Base-by-base conservation (phyloP, 2,797 vertebrate genomes). In the Crossoptilon crossoptilon region DNA sequence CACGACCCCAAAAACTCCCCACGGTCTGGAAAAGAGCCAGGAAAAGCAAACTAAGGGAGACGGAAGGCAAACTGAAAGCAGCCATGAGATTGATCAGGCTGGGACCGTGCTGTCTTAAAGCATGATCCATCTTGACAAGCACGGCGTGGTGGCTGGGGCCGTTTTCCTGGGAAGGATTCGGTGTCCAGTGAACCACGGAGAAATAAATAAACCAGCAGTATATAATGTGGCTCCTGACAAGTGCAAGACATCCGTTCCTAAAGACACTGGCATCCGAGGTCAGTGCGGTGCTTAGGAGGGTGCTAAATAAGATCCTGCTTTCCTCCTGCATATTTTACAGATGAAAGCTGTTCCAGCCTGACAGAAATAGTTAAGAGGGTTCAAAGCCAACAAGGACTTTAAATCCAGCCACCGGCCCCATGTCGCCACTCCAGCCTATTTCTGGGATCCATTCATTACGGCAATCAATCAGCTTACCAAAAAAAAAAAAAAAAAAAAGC, bases 371-470 rank as follows among this genome's bases (percentile, higher is more conserved):
- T 26, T 59, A 51, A 55, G 72, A 39, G 26, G 81, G 29, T 84
- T 63, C 66, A 56, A 68, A 87, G 86, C 74, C 94, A 94, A 23
- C 4, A 66, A 69, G 71, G 90, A 66, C 48, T 74, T 94, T 69
- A 87, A 90, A 95, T 66, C 64, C 93, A 84, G 81, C 0, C 0
- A 48, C 64, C n/a, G 3, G 68, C 85, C 94, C 89, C 39, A 3
- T 91, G 91, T 89, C 1, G 5, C 89, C 0, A 1, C 85, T 84
- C 89, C 0, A 15, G 91, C 68, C 35, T 7, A 79, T 90, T 90
- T 43, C 94, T 85, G 84, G 69, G 86, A 70, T 92, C 72, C 94
- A 90, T 91, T 96, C 95, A 71, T 87, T 82, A 92, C 9, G 19
- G 49, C 58, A 79, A 93, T 94, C 90, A 87, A 95, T 94, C 88